Percentiles rank a stretch among this genome's conserved stretches.
Evolutionary conservation across 2,797 vertebrate species (phyloP).

Genomic region (Hypotaenidia okinawae): DNA sequence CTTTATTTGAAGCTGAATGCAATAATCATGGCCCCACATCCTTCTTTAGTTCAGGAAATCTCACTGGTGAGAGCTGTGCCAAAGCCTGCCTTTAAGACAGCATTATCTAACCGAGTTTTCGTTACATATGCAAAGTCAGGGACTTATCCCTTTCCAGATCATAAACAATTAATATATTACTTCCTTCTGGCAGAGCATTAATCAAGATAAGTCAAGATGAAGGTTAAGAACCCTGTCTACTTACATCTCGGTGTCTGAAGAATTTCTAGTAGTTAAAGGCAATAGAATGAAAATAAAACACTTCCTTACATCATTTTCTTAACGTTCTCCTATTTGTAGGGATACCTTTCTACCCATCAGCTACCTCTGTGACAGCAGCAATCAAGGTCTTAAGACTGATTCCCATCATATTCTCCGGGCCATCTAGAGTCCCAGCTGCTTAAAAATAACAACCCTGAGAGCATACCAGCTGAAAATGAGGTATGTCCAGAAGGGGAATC

Average conservation of each 20-base stretch:
- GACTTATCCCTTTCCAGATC: conserved; percentile 24
- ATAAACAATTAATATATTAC: conserved; percentile 45
- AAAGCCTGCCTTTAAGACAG: conserved; percentile 1
- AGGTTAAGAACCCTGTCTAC: conserved; percentile 24
- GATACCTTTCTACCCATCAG: not conserved
- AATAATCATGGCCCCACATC: not conserved
- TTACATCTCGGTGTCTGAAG: not conserved
- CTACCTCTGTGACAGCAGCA: not conserved
- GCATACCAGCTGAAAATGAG: not conserved
- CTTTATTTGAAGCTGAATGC: conserved; percentile 1
- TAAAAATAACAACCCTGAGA: not conserved
- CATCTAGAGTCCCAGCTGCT: not conserved
- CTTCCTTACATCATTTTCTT: conserved; percentile 1
- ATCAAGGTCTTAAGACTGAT: not conserved
- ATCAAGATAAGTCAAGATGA: not conserved
- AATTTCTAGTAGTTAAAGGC: conserved; percentile 29
- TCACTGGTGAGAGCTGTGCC: not conserved
- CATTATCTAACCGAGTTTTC: conserved; percentile 10
- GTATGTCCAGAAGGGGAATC: not conserved
- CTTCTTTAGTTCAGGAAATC: not conserved
- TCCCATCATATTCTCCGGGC: not conserved
- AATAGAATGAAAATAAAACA: conserved; percentile 41
- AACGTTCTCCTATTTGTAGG: not conserved
- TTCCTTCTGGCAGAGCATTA: conserved; percentile 47
- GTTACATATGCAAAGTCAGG: conserved; percentile 36